A percentile compares a stretch with the other conserved stretches of the same genome.
These are phyloP conservation scores for Azorinus chamasolen DNA, from an alignment of 2,888 invertebrate species.

Conservation along the genomic window DNA sequence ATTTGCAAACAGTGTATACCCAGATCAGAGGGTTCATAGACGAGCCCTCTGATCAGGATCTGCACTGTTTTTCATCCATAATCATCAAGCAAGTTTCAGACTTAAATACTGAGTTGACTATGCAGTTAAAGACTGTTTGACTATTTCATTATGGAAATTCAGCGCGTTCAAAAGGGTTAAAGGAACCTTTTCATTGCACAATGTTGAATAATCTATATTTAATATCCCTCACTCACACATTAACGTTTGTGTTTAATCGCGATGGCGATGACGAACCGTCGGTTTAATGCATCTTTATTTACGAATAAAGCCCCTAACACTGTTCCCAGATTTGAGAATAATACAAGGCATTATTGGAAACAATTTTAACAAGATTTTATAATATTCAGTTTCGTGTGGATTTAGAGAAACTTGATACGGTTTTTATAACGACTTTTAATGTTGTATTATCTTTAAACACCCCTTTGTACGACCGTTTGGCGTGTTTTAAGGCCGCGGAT, in stretches of 20 bases:
- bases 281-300: conserved; percentile 19
- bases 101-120: too few relatives aligned
- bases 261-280: conserved; percentile 1
- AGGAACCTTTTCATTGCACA: conserved; percentile 14
- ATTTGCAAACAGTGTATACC: too few relatives aligned
- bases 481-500: background rate
- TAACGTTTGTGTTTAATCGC: conserved; percentile 18
- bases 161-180: background rate
- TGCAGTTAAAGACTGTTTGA: too few relatives aligned
- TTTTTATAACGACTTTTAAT: conserved; percentile 24
- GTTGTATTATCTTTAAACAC: conserved; percentile 12
- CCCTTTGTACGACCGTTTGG: conserved; percentile 9
- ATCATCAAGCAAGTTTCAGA: too few relatives aligned
- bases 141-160: too few relatives aligned
- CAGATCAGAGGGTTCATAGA: too few relatives aligned
- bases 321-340: conserved; percentile 4
- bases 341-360: conserved; percentile 27
- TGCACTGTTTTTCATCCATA: too few relatives aligned
- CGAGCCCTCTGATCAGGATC: too few relatives aligned
- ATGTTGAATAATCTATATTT: conserved; percentile 18
- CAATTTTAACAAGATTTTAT: conserved; percentile 30
- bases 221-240: conserved; percentile 18
- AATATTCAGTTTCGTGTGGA: conserved; percentile 23
- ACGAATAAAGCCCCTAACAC: conserved; percentile 1
- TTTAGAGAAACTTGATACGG: conserved; percentile 11